These are phyloP conservation scores for Cotesia congregata DNA, from an alignment of 2,888 invertebrate species.

Conservation along the genomic window DNA sequence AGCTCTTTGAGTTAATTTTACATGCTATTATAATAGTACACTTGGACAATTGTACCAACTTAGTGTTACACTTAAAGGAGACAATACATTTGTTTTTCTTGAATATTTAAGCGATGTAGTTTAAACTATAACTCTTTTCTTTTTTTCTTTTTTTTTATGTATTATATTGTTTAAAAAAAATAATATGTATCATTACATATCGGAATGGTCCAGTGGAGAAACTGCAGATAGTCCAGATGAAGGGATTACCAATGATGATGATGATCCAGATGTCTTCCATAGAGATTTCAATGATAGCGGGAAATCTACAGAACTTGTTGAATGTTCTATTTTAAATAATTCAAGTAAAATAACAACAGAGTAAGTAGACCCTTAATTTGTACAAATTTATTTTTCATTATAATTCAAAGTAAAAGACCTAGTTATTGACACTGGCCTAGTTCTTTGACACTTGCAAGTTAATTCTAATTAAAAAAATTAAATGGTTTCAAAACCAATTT, in stretches of 20 bases:
- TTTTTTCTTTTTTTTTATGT: not conserved
- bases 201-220: slow-evolving; percentile 53
- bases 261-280: slow-evolving; percentile 21
- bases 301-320: slow-evolving; percentile 32
- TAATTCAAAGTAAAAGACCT: not conserved
- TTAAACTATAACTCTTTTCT: not conserved
- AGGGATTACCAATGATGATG: slow-evolving; percentile 38
- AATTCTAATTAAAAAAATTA: no score
- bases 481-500: no score
- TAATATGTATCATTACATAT: slow-evolving; percentile 54
- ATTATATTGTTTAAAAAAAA: slow-evolving; percentile 1
- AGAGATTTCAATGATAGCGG: not conserved
- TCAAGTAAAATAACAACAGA: slow-evolving; percentile 19
- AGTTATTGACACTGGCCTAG: no score
- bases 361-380: slow-evolving; percentile 30
- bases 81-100: not conserved
- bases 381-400: not conserved
- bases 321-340: slow-evolving; percentile 35
- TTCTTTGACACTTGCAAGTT: no score
- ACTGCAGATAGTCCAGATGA: slow-evolving; percentile 44
- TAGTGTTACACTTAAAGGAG: not conserved
- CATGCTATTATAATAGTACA: slow-evolving; percentile 25
- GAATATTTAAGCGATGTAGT: not conserved
- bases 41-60: slow-evolving; percentile 8
- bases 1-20: slow-evolving; percentile 28